Percentiles rank a stretch among this genome's conserved stretches.
Conservation (phyloP, 2,113 vertebrate genomes). For the Epinephelus fuscoguttatus region DNA sequence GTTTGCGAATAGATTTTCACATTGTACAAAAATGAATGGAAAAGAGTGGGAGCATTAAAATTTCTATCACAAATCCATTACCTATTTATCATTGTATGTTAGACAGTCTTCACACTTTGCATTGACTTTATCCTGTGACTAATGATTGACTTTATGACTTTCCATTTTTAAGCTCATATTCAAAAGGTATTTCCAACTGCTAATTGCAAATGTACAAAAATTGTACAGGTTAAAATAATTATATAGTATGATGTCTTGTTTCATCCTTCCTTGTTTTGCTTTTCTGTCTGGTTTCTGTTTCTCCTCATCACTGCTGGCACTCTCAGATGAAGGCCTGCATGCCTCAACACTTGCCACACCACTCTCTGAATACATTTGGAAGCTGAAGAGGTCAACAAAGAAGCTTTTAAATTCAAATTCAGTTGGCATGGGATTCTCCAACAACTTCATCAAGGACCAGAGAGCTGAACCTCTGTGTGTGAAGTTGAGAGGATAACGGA, state of each 20-base stretch:
- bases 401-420: conserved; percentile 61
- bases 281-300: background rate
- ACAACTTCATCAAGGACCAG: conserved; percentile 25
- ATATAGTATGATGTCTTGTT: background rate
- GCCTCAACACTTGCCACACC: background rate
- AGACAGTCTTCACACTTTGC: too few relatives aligned
- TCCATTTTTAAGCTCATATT: background rate
- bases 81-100: background rate
- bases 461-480: background rate
- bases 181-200: background rate
- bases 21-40: background rate
- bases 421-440: conserved; percentile 4
- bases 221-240: background rate
- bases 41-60: too few relatives aligned
- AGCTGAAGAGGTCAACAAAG: conserved; percentile 41
- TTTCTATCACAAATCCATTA: background rate
- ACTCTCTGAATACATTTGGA: conserved; percentile 34
- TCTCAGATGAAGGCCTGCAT: background rate
- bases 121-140: background rate
- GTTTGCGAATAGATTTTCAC: background rate
- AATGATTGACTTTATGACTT: background rate
- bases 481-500: conserved; percentile 19
- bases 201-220: background rate
- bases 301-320: background rate
- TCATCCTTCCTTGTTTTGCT: background rate